Percentiles rank a stretch among this genome's conserved stretches.
phyloP scores from a whole-genome alignment of 1,140 invertebrate species.

The Belonocnema kinseyi region DNA sequence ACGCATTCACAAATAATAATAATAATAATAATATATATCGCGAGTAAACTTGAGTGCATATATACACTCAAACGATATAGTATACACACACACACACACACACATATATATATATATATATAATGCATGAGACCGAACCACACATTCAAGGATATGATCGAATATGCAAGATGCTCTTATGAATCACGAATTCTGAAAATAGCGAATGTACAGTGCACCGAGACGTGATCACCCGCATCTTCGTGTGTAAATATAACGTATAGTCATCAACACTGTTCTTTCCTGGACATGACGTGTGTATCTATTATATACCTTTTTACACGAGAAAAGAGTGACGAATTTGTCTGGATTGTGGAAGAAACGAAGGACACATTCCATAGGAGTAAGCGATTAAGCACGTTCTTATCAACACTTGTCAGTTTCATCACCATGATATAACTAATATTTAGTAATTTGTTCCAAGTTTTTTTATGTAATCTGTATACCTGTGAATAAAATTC shows the following conservation, averaged over 20 bases:
- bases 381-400: not conserved
- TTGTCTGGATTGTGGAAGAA: conserved; percentile 40
- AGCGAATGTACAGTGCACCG: conserved; percentile 44
- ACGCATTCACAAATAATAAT: too few species aligned
- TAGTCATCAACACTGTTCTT: conserved; percentile 14
- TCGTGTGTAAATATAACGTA: conserved; percentile 11
- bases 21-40: too few species aligned
- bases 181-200: conserved; percentile 52
- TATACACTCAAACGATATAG: too few species aligned
- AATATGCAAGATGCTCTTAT: conserved; percentile 17
- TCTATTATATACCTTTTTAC: conserved; percentile 2
- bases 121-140: not conserved
- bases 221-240: not conserved
- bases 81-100: too few species aligned
- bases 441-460: not conserved
- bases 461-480: not conserved
- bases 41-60: not conserved
- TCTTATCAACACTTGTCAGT: not conserved
- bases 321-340: conserved; percentile 34
- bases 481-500: too few species aligned
- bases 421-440: not conserved
- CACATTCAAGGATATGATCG: not conserved
- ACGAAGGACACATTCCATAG: not conserved
- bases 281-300: not conserved
- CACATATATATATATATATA: not conserved